These are phyloP conservation scores for Pyxicephalus adspersus DNA, from an alignment of 2,113 vertebrate genomes.

Conservation along the genomic window DNA sequence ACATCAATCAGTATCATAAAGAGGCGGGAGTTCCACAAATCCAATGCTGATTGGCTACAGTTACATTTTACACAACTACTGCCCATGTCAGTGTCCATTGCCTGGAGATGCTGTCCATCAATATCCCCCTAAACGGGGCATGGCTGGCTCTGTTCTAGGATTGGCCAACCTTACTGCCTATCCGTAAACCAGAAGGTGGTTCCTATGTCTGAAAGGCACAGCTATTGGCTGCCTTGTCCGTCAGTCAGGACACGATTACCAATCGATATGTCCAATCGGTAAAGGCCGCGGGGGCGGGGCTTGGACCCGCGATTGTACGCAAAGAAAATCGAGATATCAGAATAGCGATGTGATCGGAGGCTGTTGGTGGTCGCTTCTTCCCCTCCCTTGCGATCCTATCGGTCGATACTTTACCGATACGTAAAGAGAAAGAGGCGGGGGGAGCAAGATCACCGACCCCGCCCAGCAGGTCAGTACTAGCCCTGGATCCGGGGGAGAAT, in stretches of 20 bases:
- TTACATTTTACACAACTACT: not conserved
- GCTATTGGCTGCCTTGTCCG: not conserved
- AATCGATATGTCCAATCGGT: slow-evolving; percentile 60
- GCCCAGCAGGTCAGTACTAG: not conserved
- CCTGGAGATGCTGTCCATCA: slow-evolving; percentile 11
- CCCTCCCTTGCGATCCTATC: not conserved
- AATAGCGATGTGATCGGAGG: not conserved
- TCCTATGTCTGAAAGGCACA: accelerated
- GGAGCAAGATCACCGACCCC: not conserved
- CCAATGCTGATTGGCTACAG: not conserved
- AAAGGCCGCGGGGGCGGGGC: slow-evolving; percentile 25
- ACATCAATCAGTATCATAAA: not conserved
- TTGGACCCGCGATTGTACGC: slow-evolving; percentile 13
- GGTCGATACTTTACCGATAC: slow-evolving; percentile 36
- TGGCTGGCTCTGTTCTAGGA: not conserved
- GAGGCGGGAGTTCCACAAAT: not conserved
- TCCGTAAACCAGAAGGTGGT: not conserved
- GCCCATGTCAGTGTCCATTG: slow-evolving; percentile 11
- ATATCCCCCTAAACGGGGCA: not conserved
- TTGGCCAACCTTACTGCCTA: not conserved
- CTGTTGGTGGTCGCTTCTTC: not conserved
- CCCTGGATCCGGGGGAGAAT: not conserved
- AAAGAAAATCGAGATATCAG: slow-evolving; percentile 42
- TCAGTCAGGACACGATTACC: slow-evolving; percentile 44
- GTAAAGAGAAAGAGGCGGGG: not conserved